Evolutionary conservation across 2,888 invertebrate genomes (phyloP), one percentile per base, ranked within the genome.

Genomic region (Tetramorium bicarinatum): DNA sequence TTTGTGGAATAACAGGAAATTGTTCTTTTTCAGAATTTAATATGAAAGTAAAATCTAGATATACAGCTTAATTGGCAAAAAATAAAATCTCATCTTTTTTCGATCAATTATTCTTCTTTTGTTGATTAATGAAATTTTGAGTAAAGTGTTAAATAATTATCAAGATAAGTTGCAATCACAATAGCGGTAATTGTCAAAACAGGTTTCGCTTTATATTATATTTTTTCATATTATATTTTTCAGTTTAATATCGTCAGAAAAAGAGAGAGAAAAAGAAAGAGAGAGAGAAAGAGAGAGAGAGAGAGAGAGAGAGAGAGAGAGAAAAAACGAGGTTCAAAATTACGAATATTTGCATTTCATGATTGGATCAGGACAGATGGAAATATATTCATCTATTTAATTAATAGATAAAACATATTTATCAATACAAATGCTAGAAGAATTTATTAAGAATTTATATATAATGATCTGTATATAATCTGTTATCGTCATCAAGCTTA

Each of bases 81-180:
- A 76, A 52, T 66, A 66, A 49, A 52, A 76, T 15, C 21, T 69
- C 8, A 34, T 67, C 8, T 69, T 69, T 8, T 49, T 44, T 59
- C 8, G n/a, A n/a, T 34, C 3, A 15, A 13, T 76, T 29, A 34
- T 0, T 56, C n/a, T 69, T 15, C 13, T 2, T 67, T 29, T 54
- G 13, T 47, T 6, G 13, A 34, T 34, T 47, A 21, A 75, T 62
- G 1, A n/a, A 25, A 9, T 66, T 52, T 52, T 41, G 15, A 41
- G 8, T 21, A 47, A 62, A 4, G 6, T 34, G 13, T 75, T 47
- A 47, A 62, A 18, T 11, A 44, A 9, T 18, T 4, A 74, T 44
- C 13, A 59, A 74, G 59, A 56, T 1, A 18, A 71, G 3, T 3
- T 72, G 7, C 7, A 56, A 49, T 15, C 6, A 11, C 6, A 49